Evolutionary conservation across 92 coral and sea anemone species (phyloP).

Genomic region (Paramuricea clavata): DNA sequence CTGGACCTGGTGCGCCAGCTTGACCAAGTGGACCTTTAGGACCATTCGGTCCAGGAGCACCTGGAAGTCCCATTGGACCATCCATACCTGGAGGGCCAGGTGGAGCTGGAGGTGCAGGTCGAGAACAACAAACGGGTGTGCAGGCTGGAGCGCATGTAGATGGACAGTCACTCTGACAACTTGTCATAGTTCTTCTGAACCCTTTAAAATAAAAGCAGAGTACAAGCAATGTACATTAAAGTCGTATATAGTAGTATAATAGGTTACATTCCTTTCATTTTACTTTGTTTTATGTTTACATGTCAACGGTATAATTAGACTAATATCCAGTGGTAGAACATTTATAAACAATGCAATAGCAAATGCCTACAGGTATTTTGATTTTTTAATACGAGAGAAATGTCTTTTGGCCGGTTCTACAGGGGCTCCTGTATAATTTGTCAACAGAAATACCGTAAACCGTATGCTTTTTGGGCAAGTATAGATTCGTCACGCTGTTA

Average conservation of each 20-base stretch:
- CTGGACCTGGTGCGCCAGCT: slow-evolving; percentile 95
- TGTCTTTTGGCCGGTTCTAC: no score
- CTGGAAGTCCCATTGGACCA: slow-evolving; percentile 95
- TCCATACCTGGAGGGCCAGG: slow-evolving; percentile 98
- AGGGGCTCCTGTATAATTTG: no score
- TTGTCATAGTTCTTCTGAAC: slow-evolving; percentile 4
- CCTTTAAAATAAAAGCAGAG: not conserved
- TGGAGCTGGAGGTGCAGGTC: slow-evolving; percentile 92
- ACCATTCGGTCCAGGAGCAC: slow-evolving; percentile 95
- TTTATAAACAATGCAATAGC: not conserved
- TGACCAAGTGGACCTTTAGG: slow-evolving; percentile 99
- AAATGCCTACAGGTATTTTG: no score
- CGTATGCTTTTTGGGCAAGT: no score
- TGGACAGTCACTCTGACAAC: slow-evolving; percentile 24
- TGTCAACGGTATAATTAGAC: not conserved
- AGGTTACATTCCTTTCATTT: not conserved
- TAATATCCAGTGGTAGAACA: not conserved
- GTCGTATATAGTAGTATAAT: no score
- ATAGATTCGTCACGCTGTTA: no score
- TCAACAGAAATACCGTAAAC: no score
- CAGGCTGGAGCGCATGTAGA: slow-evolving; percentile 30
- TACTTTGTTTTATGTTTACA: not conserved
- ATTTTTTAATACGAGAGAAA: no score
- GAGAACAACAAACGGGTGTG: slow-evolving; percentile 44
- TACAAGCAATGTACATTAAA: not conserved